A percentile compares a stretch with the other conserved stretches of the same genome.
Evolutionary conservation across 2,113 vertebrate species (phyloP).

Genomic region (Oceanites oceanicus): DNA sequence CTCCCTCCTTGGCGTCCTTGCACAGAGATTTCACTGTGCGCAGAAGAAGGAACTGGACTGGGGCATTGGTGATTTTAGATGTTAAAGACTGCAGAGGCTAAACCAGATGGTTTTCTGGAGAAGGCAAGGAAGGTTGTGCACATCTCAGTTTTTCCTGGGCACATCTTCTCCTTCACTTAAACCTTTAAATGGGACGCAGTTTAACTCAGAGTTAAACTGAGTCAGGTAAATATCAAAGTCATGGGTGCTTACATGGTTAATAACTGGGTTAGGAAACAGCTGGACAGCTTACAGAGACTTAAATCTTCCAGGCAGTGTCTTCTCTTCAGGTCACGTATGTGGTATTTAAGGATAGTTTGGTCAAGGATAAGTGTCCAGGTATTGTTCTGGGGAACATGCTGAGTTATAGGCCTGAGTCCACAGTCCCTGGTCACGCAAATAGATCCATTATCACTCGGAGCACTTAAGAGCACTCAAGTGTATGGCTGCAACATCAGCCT

Average conservation of each 20-base stretch:
- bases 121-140: not conserved
- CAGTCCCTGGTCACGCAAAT: not conserved
- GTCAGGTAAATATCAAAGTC: not conserved
- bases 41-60: not conserved
- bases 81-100: not conserved
- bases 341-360: not conserved
- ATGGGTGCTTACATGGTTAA: not conserved
- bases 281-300: not conserved
- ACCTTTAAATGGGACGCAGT: not conserved
- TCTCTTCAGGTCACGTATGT: not conserved
- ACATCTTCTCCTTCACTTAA: not conserved
- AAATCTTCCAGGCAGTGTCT: not conserved
- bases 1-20: not conserved
- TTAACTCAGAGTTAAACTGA: not conserved
- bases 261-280: not conserved
- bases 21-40: not conserved
- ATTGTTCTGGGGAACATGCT: not conserved
- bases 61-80: not conserved
- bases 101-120: not conserved
- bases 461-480: slow-evolving; percentile 47
- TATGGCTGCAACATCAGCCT: not conserved
- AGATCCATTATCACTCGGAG: slow-evolving; percentile 30
- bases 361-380: not conserved
- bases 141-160: not conserved
- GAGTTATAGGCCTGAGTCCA: not conserved